Evolutionary conservation across 2,113 vertebrate species (phyloP).

Genomic region (Otis tarda): DNA sequence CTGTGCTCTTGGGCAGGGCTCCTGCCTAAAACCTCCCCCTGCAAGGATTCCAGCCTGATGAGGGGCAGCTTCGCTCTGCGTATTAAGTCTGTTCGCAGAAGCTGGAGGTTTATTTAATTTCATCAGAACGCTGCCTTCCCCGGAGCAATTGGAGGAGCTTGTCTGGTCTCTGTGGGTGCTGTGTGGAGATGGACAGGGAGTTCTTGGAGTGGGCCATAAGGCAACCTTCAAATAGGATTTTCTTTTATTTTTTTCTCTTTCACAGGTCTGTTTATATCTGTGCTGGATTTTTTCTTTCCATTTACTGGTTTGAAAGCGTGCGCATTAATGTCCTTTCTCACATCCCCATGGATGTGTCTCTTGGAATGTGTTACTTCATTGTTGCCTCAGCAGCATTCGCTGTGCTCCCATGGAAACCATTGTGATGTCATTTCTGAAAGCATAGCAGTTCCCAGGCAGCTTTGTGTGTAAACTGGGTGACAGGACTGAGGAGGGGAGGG

Average conservation of each 20-base stretch:
- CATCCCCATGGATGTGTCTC: not conserved
- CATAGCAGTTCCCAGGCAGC: not conserved
- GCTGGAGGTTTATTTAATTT: not conserved
- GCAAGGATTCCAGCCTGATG: not conserved
- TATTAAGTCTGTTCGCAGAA: not conserved
- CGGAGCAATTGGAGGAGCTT: not conserved
- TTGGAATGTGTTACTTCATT: slow-evolving; percentile 1
- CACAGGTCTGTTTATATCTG: not conserved
- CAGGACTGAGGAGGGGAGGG: not conserved
- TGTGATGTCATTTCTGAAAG: not conserved
- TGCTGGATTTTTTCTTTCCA: not conserved
- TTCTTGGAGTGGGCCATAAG: not conserved
- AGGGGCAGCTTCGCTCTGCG: not conserved
- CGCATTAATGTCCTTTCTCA: not conserved
- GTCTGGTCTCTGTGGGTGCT: not conserved
- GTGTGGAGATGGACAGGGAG: not conserved
- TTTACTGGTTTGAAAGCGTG: not conserved
- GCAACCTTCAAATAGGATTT: not conserved
- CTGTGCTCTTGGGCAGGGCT: not conserved
- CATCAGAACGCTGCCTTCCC: not conserved
- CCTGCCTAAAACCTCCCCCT: not conserved
- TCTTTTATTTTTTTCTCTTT: not conserved
- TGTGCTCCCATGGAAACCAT: slow-evolving; percentile 33
- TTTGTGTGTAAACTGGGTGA: not conserved
- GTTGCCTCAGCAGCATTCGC: not conserved